A percentile compares a stretch with the other conserved stretches of the same genome.
Evolutionary conservation across 2,797 vertebrate genomes (phyloP).

Genomic region (Xyrichtys novacula): DNA sequence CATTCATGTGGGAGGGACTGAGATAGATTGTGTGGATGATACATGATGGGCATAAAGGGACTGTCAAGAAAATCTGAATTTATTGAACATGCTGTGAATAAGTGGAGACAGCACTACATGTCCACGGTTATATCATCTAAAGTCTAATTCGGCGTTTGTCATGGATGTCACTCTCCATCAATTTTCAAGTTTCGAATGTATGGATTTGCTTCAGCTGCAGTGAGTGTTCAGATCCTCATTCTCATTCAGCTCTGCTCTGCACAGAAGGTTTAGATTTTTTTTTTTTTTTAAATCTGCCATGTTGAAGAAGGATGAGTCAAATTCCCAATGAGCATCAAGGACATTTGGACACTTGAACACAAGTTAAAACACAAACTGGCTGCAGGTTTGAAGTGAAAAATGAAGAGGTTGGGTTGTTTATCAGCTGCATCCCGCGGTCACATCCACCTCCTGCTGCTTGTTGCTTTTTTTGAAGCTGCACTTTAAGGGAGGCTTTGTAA

Average conservation of each 20-base stretch:
- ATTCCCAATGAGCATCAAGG: constrained; percentile 63
- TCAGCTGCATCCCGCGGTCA: constrained; percentile 32
- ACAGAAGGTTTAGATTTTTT: constrained; percentile 1
- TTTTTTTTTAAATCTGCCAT: constrained; percentile 20
- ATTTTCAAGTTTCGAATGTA: constrained; percentile 18
- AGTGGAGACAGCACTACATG: not conserved
- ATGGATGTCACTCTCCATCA: constrained; percentile 15
- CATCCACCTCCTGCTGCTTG: constrained; percentile 37
- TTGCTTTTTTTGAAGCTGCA: constrained; percentile 23
- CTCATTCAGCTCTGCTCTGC: constrained; percentile 11
- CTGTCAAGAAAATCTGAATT: constrained; percentile 3
- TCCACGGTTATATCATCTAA: not conserved
- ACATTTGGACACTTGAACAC: constrained; percentile 42
- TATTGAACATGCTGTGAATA: constrained; percentile 9
- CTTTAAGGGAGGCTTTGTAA: constrained; percentile 22
- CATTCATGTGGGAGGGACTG: constrained; percentile 20
- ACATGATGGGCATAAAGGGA: constrained; percentile 18
- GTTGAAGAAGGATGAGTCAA: constrained; percentile 49
- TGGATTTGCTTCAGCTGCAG: constrained; percentile 6
- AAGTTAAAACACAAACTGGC: constrained; percentile 47
- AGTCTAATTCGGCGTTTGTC: constrained; percentile 13
- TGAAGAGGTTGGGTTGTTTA: constrained; percentile 26
- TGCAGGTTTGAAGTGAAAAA: constrained; percentile 44
- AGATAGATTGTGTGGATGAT: constrained; percentile 45
- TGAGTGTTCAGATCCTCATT: constrained; percentile 27